Evolutionary conservation across 1,140 invertebrate species (phyloP).

Genomic region (Rhopalosiphum padi): DNA sequence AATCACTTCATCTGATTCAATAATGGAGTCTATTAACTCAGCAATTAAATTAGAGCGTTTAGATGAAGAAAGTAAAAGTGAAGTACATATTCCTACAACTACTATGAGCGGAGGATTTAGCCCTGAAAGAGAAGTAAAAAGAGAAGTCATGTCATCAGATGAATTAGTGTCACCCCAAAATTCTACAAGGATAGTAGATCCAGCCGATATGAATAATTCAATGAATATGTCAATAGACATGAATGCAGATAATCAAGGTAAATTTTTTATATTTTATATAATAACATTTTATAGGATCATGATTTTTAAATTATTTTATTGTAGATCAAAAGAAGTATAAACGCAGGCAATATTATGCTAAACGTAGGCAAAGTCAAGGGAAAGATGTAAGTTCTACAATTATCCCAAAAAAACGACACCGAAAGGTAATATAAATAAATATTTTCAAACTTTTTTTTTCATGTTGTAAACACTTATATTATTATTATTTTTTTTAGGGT

Average conservation of each 20-base stretch:
- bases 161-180: conserved; percentile 66
- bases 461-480: neutral
- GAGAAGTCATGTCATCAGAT: conserved; percentile 66
- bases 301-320: conserved; percentile 14
- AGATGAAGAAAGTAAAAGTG: conserved; percentile 46
- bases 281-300: neutral
- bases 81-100: conserved; percentile 43
- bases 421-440: conserved; percentile 68
- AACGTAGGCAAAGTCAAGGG: conserved; percentile 74
- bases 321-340: conserved; percentile 71
- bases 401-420: conserved; percentile 77
- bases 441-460: neutral
- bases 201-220: conserved; percentile 26
- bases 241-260: conserved; percentile 35
- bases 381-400: conserved; percentile 66
- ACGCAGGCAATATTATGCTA: conserved; percentile 83
- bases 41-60: conserved; percentile 57
- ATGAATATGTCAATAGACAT: conserved; percentile 39
- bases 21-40: conserved; percentile 52
- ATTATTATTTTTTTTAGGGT: conserved; percentile 63
- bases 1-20: conserved; percentile 39
- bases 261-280: neutral
- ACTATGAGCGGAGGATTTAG: conserved; percentile 58
- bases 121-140: conserved; percentile 64
- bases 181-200: conserved; percentile 53